Conservation (phyloP, 2,888 invertebrate genomes). For the Fragum sueziense region DNA sequence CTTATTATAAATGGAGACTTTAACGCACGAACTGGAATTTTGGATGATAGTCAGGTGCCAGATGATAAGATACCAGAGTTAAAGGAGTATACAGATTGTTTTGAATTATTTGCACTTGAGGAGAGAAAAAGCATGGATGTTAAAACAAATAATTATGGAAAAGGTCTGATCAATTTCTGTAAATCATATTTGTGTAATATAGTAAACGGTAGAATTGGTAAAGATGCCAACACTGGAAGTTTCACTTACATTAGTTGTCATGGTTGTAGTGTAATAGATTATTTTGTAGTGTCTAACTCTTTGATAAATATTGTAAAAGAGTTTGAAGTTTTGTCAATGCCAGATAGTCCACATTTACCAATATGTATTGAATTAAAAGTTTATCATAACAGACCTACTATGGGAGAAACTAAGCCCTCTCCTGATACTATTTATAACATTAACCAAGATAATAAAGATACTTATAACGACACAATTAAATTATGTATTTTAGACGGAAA, state of each 20-base stretch:
- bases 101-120: background rate
- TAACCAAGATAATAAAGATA: too few relatives aligned
- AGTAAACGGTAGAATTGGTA: background rate
- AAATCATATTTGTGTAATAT: background rate
- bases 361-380: background rate
- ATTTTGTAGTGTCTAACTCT: background rate
- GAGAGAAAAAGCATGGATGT: background rate
- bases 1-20: background rate
- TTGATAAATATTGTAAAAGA: background rate
- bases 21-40: background rate
- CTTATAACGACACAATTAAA: too few relatives aligned
- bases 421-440: too few relatives aligned
- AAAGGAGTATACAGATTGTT: background rate
- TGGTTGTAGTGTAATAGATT: constrained; percentile 14
- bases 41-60: background rate
- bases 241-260: background rate
- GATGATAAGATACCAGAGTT: background rate
- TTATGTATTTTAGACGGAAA: too few relatives aligned
- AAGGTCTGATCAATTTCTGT: background rate
- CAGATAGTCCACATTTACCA: background rate
- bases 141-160: background rate
- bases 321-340: background rate
- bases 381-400: too few relatives aligned
- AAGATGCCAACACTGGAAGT: background rate
- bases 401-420: too few relatives aligned